Base-by-base conservation (phyloP, 2,113 vertebrate genomes). In the Prietella phreatophila region DNA sequence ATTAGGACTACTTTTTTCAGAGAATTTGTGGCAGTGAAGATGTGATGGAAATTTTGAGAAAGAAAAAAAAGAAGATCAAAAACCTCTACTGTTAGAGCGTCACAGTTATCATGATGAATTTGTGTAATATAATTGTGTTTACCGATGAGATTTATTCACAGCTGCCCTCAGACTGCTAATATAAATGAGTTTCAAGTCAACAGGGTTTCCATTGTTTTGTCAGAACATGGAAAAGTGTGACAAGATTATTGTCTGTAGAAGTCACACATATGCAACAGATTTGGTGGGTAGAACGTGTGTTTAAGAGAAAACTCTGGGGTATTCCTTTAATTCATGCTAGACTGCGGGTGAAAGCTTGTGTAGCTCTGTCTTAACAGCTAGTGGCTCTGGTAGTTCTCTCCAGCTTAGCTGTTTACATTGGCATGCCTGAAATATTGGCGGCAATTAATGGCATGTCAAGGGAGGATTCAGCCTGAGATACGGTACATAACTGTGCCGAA, bases 381-480 rank as follows among this genome's bases (percentile, higher is more conserved):
- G 33, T 8, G 27, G 53, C 69, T 50, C 83, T 71, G 65, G 65
- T 73, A 69, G 8, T 67, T 25, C 71, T 76, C 55, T 85, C 33
- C 84, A 50, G 56, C 58, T 79, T 10, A 6, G 36, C n/a, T 86
- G 85, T 86, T 86, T 86, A 85, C 69, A 56, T 63, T 36, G 25
- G 22, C 25, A 58, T 10, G 25, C 55, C 73, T n/a, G 19, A 78
- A 47, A 56, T 50, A 27, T 86, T 86, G 85, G 25, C 56, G 50
- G 25, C 56, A 78, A 53, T 63, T 86, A 86, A 78, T 78, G 84
- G 63, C 60, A n/a, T 78, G 56, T 56, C 56, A 63, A 63, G 85
- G n/a, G 25, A 22, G 27, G 75, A 39, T 65, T 78, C 25, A 42
- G 36, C 36, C 39, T 11, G 36, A 61, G 36, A 27, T 78, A 50